A percentile compares a stretch with the other conserved stretches of the same genome.
These are phyloP conservation scores for Eleutherodactylus coqui DNA, from an alignment of 2,797 vertebrate genomes.

Conservation along the genomic window DNA sequence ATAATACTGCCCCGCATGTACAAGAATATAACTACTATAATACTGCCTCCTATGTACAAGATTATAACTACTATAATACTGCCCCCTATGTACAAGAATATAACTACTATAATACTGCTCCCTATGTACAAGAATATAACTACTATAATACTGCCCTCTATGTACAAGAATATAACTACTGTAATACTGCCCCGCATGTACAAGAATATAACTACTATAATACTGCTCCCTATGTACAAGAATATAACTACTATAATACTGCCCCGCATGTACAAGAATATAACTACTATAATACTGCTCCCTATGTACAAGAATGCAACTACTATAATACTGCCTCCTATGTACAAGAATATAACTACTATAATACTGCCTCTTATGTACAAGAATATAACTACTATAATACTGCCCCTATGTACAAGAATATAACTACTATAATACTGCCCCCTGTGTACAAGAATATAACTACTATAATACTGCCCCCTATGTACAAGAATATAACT, in stretches of 20 bases:
- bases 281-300: neutral
- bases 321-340: neutral
- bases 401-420: slow-evolving; percentile 1
- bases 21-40: no score
- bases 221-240: slow-evolving; percentile 3
- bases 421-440: neutral
- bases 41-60: no score
- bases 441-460: neutral
- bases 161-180: no score
- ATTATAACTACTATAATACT: no score
- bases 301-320: neutral
- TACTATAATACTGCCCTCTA: no score
- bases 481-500: neutral
- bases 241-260: slow-evolving; percentile 7
- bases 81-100: no score
- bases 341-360: neutral
- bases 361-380: neutral
- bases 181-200: no score
- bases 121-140: no score
- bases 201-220: no score
- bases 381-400: slow-evolving; percentile 3
- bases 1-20: no score
- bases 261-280: neutral
- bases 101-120: no score
- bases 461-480: neutral